Evolutionary conservation across 2,888 invertebrate species (phyloP).

Genomic region (Campoplex nolae): DNA sequence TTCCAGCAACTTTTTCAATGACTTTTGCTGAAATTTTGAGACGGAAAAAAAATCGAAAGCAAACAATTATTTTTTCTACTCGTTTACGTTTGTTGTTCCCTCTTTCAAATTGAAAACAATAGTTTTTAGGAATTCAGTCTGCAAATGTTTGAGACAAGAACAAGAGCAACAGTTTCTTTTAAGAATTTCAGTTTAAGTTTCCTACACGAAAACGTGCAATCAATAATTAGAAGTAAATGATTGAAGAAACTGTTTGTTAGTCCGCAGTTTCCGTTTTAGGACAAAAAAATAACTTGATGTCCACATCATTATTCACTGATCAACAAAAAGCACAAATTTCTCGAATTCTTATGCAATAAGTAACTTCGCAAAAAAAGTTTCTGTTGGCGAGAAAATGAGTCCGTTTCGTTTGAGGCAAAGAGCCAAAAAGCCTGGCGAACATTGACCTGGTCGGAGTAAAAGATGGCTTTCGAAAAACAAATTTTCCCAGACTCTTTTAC

Average conservation of each 20-base stretch:
- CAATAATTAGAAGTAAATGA: no score
- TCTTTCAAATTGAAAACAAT: background rate
- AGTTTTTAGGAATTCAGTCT: background rate
- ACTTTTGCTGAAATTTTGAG: no score
- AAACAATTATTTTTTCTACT: background rate
- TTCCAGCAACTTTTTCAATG: no score
- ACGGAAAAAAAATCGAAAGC: no score
- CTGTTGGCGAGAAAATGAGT: background rate
- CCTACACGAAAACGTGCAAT: no score
- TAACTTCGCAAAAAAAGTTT: background rate
- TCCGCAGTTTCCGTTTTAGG: no score
- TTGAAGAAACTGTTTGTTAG: no score
- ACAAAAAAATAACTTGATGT: no score
- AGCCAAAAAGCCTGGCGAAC: conserved; percentile 6
- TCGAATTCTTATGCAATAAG: background rate
- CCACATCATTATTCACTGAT: background rate
- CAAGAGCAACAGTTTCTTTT: background rate
- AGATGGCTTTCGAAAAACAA: background rate
- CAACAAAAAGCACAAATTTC: background rate
- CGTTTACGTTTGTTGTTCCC: background rate
- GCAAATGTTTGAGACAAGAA: background rate
- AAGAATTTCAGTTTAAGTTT: background rate
- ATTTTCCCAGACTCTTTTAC: background rate
- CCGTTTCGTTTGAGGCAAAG: background rate
- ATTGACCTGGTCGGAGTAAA: background rate